Conservation (phyloP, 2,113 vertebrate genomes). For the Glaucomys volans region DNA sequence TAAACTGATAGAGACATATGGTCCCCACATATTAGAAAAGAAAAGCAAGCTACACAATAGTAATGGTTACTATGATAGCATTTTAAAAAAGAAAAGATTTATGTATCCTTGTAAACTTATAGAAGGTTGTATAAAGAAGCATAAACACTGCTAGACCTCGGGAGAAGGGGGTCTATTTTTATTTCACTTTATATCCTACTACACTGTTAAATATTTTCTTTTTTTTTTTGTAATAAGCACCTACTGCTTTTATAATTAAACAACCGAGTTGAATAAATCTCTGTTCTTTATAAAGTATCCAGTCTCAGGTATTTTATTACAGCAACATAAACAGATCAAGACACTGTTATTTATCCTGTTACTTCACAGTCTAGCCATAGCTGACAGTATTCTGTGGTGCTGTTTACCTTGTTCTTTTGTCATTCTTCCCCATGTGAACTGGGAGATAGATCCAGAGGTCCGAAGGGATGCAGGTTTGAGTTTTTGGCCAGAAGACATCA, state of each 20-base stretch:
- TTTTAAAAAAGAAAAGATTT: too few species aligned
- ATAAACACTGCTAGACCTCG: too few species aligned
- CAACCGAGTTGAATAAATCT: not conserved
- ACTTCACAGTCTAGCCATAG: not conserved
- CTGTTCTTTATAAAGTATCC: not conserved
- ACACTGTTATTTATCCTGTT: not conserved
- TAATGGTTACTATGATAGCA: too few species aligned
- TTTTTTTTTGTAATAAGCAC: not conserved
- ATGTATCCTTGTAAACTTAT: too few species aligned
- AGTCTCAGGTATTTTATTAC: too few species aligned
- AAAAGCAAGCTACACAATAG: too few species aligned
- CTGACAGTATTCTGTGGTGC: not conserved
- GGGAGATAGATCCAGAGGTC: not conserved
- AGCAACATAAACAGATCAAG: not conserved
- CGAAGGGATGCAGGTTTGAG: not conserved
- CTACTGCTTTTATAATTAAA: slow-evolving; percentile 1
- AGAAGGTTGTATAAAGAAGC: too few species aligned
- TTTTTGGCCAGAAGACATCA: not conserved
- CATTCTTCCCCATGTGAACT: not conserved
- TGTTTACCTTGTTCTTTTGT: not conserved
- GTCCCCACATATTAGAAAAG: too few species aligned
- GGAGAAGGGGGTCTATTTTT: too few species aligned
- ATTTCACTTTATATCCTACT: too few species aligned
- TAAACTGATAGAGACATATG: too few species aligned
- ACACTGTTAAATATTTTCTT: not conserved